Percentiles rank a stretch among this genome's conserved stretches.
phyloP scores from a whole-genome alignment of 1,140 invertebrate species.

The Trialeurodes vaporariorum region DNA sequence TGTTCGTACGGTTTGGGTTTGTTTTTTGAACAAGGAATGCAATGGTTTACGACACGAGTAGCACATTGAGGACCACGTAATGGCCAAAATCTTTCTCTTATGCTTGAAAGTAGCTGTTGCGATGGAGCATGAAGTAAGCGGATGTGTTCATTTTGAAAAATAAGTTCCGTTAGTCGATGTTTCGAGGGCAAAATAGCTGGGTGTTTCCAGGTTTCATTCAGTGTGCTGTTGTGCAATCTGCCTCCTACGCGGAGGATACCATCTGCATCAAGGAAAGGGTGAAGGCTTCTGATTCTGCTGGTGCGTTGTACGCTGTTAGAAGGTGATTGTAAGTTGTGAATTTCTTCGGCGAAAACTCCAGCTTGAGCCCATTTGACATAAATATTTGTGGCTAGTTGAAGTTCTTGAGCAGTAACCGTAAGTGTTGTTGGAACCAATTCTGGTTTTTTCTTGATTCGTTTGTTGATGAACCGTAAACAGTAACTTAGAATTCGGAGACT shows the following conservation, averaged over 20 bases:
- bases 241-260: conserved; percentile 34
- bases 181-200: conserved; percentile 30
- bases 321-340: neutral
- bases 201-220: conserved; percentile 27
- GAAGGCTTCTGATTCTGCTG: neutral
- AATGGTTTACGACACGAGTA: conserved; percentile 11
- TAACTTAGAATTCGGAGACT: conserved; percentile 4
- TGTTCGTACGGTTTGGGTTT: conserved; percentile 11
- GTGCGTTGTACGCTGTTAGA: neutral
- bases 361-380: neutral
- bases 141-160: conserved; percentile 23
- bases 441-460: neutral
- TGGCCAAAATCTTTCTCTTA: conserved; percentile 22
- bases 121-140: conserved; percentile 22
- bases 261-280: conserved; percentile 30
- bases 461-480: conserved; percentile 9
- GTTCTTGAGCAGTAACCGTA: neutral
- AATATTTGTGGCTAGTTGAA: neutral
- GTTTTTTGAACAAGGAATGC: conserved; percentile 20
- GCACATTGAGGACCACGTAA: conserved; percentile 16
- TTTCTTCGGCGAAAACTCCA: neutral
- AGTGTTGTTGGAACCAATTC: neutral
- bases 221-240: conserved; percentile 24
- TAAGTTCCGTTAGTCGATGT: conserved; percentile 17
- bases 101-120: conserved; percentile 9